Evolutionary conservation across 2,113 vertebrate species (phyloP), one percentile per base, ranked within the genome.

Genomic region (Nesoenas mayeri): DNA sequence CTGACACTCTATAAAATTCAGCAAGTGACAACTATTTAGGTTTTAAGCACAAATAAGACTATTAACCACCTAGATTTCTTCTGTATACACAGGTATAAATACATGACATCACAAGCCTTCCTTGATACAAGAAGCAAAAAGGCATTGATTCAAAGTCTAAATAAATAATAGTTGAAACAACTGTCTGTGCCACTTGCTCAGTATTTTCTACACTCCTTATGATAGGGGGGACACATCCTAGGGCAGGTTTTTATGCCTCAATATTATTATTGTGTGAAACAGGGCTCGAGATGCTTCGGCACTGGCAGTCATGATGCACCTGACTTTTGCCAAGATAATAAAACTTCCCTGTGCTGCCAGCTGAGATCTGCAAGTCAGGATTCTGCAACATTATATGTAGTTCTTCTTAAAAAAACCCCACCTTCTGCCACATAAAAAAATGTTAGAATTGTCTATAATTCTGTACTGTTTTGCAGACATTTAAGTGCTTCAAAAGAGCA

Each of bases 391-490:
- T 32, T 67, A 15, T 6, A 25, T 31, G 19, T 12, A 72, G 29
- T n/a, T 13, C 16, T 38, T 95, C 69, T 80, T 71, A 28, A 54
- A 88, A 47, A 40, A 36, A 11, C 11, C 38, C 38, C 38, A 38
- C 47, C 34, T 92, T n/a, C 62, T 80, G 79, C 48, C 38, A 24
- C 34, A 25, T 51, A 29, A 60, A 70, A 70, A 79, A 65, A 61
- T 4, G 32, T 86, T 73, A 57, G 20, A 80, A 62, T 71, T 64
- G 38, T 29, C 50, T 34, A 7, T 38, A 60, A 71, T 57, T 85
- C 79, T 65, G 26, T 83, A 78, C 82, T 88, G 72, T 88, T 85
- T 65, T 71, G 75, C 89, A 94, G 72, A 89, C 48, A 48, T 74
- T 84, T 74, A 34, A 67, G n/a, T 92, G 82, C 77, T 61, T 44